Evolutionary conservation across 2,797 vertebrate genomes (phyloP), one percentile per base, ranked within the genome.

Genomic region (Harpagifer antarcticus): DNA sequence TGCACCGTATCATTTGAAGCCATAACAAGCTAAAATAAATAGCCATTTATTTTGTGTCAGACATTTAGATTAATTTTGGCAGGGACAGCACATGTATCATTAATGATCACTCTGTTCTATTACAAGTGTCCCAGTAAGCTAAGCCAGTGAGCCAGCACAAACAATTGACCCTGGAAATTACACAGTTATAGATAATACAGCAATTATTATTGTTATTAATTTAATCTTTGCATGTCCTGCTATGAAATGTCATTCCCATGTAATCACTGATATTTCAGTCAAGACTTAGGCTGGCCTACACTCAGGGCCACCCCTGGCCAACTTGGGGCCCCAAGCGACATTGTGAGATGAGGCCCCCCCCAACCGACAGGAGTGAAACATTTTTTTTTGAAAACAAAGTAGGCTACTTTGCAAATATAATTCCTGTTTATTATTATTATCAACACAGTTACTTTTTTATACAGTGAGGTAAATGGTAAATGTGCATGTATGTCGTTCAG

Each of bases 141-240:
- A 62, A 31, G 50, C 20, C 49, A 55, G 42, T 37, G 14, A 47
- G 12, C 2, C 12, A 52, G 40, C 7, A 20, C 56, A 43, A 59
- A 19, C 23, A 48, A 12, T 19, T n/a, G 19, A 53, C n/a, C 17
- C 20, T 1, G 45, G 13, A 50, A 40, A 3, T 53, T 48, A 58
- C 45, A 65, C 17, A 57, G 3, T 15, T 66, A 10, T 65, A 76
- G 27, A 40, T 40, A 58, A 55, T 55, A 40, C 33, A 71, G 56
- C 73, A 48, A 45, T 10, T 4, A 54, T 50, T 27, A 9, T 33
- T 20, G 17, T 42, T 19, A 40, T 20, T 50, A 40, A 40, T 67
- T 2, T 17, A 19, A 71, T 13, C 14, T 53, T 23, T 63, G 45
- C 19, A 31, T 55, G 62, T 44, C 55, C 19, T 59, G 40, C 27